A percentile compares a stretch with the other conserved stretches of the same genome.
Evolutionary conservation across 2,113 vertebrate genomes (phyloP).

Genomic region (Oreochromis spilurus): DNA sequence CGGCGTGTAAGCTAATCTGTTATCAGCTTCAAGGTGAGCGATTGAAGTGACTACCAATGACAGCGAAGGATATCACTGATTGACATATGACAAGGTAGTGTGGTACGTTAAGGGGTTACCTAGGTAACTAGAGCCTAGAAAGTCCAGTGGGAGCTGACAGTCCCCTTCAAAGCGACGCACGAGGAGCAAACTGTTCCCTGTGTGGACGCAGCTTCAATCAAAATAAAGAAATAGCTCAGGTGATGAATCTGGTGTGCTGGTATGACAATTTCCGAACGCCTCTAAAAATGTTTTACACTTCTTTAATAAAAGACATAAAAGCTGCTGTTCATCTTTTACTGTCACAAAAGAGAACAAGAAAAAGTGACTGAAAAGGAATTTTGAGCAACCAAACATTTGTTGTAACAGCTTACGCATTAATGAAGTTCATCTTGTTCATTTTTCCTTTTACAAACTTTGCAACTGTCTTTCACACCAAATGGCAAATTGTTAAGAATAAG

Average conservation of each 20-base stretch:
- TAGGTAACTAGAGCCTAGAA: not conserved
- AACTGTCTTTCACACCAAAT: not conserved
- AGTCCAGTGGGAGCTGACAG: not conserved
- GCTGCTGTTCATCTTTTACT: not conserved
- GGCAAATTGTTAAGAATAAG: not conserved
- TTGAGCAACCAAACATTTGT: not conserved
- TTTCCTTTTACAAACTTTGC: not conserved
- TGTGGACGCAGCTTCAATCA: not conserved
- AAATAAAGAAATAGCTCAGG: not conserved
- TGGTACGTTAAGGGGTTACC: not conserved
- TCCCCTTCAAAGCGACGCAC: not conserved
- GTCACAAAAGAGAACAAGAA: not conserved
- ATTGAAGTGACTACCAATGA: not conserved
- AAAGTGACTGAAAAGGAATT: not conserved
- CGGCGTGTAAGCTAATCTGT: too few relatives aligned
- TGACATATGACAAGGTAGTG: not conserved
- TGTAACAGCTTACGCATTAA: not conserved
- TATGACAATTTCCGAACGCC: not conserved
- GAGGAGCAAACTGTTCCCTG: not conserved
- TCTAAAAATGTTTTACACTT: not conserved
- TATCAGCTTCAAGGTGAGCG: not conserved
- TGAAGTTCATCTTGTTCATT: not conserved
- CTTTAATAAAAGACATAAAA: not conserved
- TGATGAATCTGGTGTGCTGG: not conserved
- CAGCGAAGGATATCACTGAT: not conserved